Base-by-base conservation (phyloP, 2,888 invertebrate genomes). In the Ophion ellenae region DNA sequence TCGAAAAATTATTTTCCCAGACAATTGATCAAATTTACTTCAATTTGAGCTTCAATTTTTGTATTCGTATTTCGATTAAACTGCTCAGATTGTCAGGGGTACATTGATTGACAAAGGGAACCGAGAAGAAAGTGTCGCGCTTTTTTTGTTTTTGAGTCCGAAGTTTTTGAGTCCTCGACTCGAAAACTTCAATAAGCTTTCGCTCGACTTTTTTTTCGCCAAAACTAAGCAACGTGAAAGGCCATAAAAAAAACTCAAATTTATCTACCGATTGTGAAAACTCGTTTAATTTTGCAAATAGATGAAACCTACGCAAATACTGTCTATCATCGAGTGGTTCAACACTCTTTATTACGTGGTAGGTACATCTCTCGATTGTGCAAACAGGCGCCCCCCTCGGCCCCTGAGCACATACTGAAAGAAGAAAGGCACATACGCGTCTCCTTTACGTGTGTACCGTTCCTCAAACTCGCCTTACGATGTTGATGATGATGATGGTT, bases 241-340 rank as follows among this genome's bases (percentile, higher is more conserved):
- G 28, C 40, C 20, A 73, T 9, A 6, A 40, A 40, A 36, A 6
- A 40, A 40, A 0, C 9, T 6, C 7, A 66, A 57, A 45, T 45
- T 70, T 40, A 64, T 75, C 17, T 57, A 82, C n/a, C 28, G 9
- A 75, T 75, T 74, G 61, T 59, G n/a, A 71, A 73, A 83, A 17
- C 36, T 7, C 10, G 32, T 28, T 0, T 67, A 45, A 69, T 11
- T 81, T 47, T 74, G 53, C 66, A 61, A 82, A 79, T 64, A 76
- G 61, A 70, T 66, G 17, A 85, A 79, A 32, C 59, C 32, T 71
- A 79, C 81, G 79, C 36, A 82, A 82, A 85, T 79, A 53, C 17
- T 71, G 24, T 28, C 47, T 64, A 24, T 57, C 79, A 71, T 79
- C 75, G 61, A 70, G 36, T 61, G 75, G 14, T 40, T 53, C 53